These are phyloP conservation scores for Rhinoderma darwinii DNA, from an alignment of 2,113 vertebrate genomes.

Conservation along the genomic window DNA sequence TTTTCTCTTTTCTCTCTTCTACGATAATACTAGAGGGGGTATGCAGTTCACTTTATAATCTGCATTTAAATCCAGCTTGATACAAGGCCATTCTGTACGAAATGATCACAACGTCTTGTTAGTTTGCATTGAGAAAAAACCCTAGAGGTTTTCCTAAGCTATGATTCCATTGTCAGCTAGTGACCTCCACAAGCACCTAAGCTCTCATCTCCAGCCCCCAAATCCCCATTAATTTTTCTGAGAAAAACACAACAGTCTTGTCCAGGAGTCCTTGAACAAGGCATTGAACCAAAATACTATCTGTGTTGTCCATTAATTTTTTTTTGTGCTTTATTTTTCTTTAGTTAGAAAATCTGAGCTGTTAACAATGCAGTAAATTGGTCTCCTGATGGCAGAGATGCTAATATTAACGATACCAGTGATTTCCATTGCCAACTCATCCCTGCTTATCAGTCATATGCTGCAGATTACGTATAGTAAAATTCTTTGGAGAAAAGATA, in stretches of 20 bases:
- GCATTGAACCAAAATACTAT: constrained; percentile 63
- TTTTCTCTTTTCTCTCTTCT: constrained; percentile 70
- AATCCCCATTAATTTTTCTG: constrained; percentile 73
- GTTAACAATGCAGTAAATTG: constrained; percentile 58
- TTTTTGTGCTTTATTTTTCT: constrained; percentile 48
- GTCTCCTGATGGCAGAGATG: constrained; percentile 49
- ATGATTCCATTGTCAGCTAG: constrained; percentile 76
- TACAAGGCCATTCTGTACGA: constrained; percentile 76
- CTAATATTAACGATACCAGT: constrained; percentile 32
- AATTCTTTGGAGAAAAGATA: constrained; percentile 31
- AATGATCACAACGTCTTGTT: constrained; percentile 80
- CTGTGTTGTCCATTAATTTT: constrained; percentile 50
- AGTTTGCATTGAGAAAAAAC: constrained; percentile 76
- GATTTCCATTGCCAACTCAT: constrained; percentile 21
- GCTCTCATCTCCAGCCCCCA: constrained; percentile 71
- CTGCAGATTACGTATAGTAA: background rate
- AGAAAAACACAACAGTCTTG: constrained; percentile 68
- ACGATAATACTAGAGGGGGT: constrained; percentile 75
- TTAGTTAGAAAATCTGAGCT: constrained; percentile 39
- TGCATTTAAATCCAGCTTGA: constrained; percentile 80
- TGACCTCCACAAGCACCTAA: constrained; percentile 76
- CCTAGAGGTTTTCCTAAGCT: constrained; percentile 75
- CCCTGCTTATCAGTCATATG: constrained; percentile 10
- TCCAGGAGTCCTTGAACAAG: constrained; percentile 67
- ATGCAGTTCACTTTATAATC: constrained; percentile 83